Conservation (phyloP, 2,888 invertebrate genomes). For the Allygus modestus region DNA sequence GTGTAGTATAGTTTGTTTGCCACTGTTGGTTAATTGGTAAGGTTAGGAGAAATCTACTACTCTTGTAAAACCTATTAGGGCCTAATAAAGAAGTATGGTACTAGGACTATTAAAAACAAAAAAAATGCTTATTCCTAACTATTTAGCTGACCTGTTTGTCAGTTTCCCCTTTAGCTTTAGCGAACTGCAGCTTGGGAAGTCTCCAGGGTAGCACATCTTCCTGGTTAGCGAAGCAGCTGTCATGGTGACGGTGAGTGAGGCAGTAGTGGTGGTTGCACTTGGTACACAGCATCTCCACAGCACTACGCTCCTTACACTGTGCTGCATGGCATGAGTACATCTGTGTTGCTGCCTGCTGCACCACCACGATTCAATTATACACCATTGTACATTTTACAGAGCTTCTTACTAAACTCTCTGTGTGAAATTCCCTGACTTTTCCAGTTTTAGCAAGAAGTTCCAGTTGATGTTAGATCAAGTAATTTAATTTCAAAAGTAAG, state of each 20-base stretch:
- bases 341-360: neutral
- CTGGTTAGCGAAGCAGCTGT: conserved; percentile 72
- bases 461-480: too few species aligned
- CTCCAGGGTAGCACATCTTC: conserved; percentile 79
- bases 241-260: conserved; percentile 81
- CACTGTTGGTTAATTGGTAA: too few species aligned
- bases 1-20: too few species aligned
- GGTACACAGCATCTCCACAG: conserved; percentile 81
- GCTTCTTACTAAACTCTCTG: too few species aligned
- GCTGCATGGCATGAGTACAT: conserved; percentile 67
- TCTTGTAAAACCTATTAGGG: too few species aligned
- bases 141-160: conserved; percentile 78
- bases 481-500: too few species aligned
- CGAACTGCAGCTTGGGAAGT: conserved; percentile 80
- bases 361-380: neutral
- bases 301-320: conserved; percentile 79
- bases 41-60: too few species aligned
- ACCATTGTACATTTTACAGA: too few species aligned
- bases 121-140: neutral
- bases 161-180: conserved; percentile 80
- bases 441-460: too few species aligned
- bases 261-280: conserved; percentile 85
- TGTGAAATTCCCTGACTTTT: too few species aligned
- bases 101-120: too few species aligned
- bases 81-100: too few species aligned